Base-by-base conservation (phyloP, 2,888 invertebrate genomes). In the Molanna angustata region DNA sequence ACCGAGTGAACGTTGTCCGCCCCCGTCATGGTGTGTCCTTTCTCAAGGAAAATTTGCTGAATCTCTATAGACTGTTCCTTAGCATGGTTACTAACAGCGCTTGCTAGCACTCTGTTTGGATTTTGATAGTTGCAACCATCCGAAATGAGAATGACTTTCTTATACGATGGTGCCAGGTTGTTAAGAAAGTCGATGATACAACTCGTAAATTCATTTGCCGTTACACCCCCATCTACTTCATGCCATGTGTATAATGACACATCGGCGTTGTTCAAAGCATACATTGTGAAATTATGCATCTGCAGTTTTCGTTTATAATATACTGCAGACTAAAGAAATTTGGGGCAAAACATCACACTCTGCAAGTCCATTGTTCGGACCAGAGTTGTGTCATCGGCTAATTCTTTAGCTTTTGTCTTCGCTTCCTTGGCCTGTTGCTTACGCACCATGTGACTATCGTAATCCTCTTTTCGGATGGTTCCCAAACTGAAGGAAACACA, bases 131-230 rank as follows among this genome's bases (percentile, higher is more conserved):
- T n/a, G n/a, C n/a, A n/a, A n/a, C n/a, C n/a, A n/a, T n/a, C n/a
- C n/a, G n/a, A n/a, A n/a, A n/a, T n/a, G n/a, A n/a, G n/a, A n/a
- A n/a, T n/a, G n/a, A n/a, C n/a, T n/a, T n/a, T n/a, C n/a, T n/a
- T n/a, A n/a, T n/a, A n/a, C n/a, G n/a, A n/a, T n/a, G n/a, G n/a
- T n/a, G n/a, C n/a, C n/a, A n/a, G n/a, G n/a, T n/a, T n/a, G n/a
- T 54, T 37, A 19, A 57, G 14, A 44, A 48, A 54, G 22, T 50
- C 39, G 27, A 58, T 32, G 49, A 60, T 54, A 43, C 58, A 54
- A 4, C 43, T 52, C 16, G 50, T 54, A 45, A 59, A 59, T 56
- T 61, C 59, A 46, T 58, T 61, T 17, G 58, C 27, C n/a, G 57
- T 49, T 17, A 61, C 50, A 20, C 49, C n/a, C n/a, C n/a, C n/a